phyloP scores from a whole-genome alignment of 2,113 vertebrate species.

The Origma solitaria region DNA sequence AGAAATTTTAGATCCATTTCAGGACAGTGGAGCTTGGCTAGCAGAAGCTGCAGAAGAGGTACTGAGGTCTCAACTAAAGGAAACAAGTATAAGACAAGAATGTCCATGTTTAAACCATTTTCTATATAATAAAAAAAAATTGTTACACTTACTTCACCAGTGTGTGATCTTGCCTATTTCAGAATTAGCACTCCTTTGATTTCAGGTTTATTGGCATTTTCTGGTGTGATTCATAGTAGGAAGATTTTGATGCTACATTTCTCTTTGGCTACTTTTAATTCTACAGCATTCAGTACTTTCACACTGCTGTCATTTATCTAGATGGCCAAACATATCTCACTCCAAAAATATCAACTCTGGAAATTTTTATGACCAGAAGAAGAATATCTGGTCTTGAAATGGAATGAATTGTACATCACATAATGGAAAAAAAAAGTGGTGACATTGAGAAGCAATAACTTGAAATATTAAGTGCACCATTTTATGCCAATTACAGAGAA shows the following conservation, averaged over 20 bases:
- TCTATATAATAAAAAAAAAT: neutral
- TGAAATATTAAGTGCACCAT: neutral
- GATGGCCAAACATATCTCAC: neutral
- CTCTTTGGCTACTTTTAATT: neutral
- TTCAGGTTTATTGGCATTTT: neutral
- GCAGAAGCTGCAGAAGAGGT: neutral
- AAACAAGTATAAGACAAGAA: neutral
- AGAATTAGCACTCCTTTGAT: neutral
- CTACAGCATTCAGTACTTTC: neutral
- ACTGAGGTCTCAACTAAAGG: neutral
- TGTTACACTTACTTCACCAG: neutral
- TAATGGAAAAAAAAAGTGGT: neutral
- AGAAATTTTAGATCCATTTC: neutral
- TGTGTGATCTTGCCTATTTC: neutral
- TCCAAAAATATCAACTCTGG: neutral
- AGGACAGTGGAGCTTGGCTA: neutral
- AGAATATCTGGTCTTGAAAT: neutral
- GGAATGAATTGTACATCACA: neutral
- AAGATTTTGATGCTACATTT: neutral
- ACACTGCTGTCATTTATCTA: neutral
- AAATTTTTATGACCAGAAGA: neutral
- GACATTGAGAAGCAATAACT: neutral
- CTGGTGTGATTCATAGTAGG: neutral
- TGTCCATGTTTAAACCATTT: neutral
- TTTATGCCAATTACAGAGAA: constrained; percentile 10